Base-by-base conservation (phyloP, 2,113 vertebrate species). In the Penelope pileata region DNA sequence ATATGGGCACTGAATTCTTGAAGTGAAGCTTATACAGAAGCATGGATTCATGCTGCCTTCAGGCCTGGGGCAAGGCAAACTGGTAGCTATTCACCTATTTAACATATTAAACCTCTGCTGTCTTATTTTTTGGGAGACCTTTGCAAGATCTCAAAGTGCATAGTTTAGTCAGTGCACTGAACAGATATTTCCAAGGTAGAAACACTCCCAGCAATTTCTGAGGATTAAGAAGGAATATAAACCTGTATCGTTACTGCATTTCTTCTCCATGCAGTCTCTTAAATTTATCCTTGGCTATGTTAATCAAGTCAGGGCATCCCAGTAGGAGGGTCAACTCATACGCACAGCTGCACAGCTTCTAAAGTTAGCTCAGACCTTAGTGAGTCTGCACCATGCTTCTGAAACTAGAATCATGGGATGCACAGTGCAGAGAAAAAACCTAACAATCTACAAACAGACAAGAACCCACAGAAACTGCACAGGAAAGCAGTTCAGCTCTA, bases 11-110 rank as follows among this genome's bases (percentile, higher is more conserved):
- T 91, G 80, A 91, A 69, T 78, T 89, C 85, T 89, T 93, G 76
- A 92, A 85, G 76, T 66, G 16, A 86, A 90, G 81, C 63, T 83
- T 69, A 29, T 64, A 58, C 53, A 76, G 78, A 48, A 78, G 38
- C 10, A 6, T 92, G 54, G 54, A 68, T 83, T 94, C 75, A 40
- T 63, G 58, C 59, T 94, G 91, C 64, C 85, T 91, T 76, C 64
- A 86, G 38, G 78, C 88, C 78, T 86, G 36, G 53, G 62, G 79
- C 70, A 86, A 89, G 32, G 69, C 90, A 95, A 64, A 53, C 70
- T 43, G 50, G 43, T 84, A 92, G 82, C 90, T 95, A 58, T 91
- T 93, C 91, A 92, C 78, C 76, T 84, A 78, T 88, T 94, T 58
- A 84, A 90, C 7, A 9, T 74, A 66, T 45, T 63, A 45, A 67